Base-by-base conservation (phyloP, 2,888 invertebrate genomes). In the Molorchus minor region DNA sequence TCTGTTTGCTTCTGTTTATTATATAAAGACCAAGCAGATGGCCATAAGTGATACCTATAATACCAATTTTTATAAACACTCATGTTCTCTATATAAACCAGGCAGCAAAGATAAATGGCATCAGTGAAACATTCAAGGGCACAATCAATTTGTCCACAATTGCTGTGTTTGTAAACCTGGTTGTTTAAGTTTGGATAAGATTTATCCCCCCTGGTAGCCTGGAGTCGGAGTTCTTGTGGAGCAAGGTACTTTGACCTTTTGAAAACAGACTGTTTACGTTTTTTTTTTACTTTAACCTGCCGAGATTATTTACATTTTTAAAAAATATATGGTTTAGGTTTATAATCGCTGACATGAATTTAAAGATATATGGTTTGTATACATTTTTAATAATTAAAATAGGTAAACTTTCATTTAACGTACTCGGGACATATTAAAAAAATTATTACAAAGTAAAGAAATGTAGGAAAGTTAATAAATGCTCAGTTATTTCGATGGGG, bases 201-300 rank as follows among this genome's bases (percentile, higher is more conserved):
- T 45, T n/a, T n/a, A n/a, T n/a, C n/a, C 16, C 33, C 25, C 41
- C 13, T 15, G 10, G 7, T 52, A 38, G n/a, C 20, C 25, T 20
- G n/a, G n/a, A n/a, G n/a, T n/a, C n/a, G n/a, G 12, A n/a, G n/a
- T 44, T 52, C 56, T 45, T 55, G 56, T 56, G 21, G 13, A 38
- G 29, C 43, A 30, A 21, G 44, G 54, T 43, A 49, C 51, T 59
- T 63, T 59, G 51, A 58, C 59, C 56, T 38, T 25, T 36, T 56
- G n/a, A n/a, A n/a, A n/a, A n/a, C n/a, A n/a, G n/a, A n/a, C n/a
- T n/a, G n/a, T n/a, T n/a, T n/a, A n/a, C n/a, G n/a, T n/a, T n/a
- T n/a, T n/a, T n/a, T n/a, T n/a, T n/a, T n/a, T n/a, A n/a, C n/a
- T n/a, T n/a, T n/a, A n/a, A n/a, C n/a, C n/a, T n/a, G n/a, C n/a